Percentiles rank a stretch among this genome's conserved stretches.
Conservation (phyloP, 2,797 vertebrate species). For the Paedocypris micromegethes region DNA sequence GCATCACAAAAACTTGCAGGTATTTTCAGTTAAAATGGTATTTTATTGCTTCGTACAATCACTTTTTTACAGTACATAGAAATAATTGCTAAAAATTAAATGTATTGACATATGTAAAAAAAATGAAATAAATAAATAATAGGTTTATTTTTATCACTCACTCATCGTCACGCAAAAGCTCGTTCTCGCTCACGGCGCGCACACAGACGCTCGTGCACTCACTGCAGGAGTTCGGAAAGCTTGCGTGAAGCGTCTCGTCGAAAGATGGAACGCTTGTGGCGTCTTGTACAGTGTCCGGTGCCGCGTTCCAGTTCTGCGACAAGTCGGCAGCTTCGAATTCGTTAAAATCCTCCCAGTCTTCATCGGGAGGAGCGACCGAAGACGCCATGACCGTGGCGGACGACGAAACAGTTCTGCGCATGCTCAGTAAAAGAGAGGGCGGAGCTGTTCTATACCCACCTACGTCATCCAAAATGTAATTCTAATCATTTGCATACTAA, state of each 20-base stretch:
- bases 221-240: conserved; percentile 81
- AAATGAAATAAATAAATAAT: neutral
- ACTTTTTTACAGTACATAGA: too few relatives aligned
- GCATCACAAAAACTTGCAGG: too few relatives aligned
- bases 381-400: conserved; percentile 73
- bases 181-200: conserved; percentile 82
- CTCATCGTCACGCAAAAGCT: conserved; percentile 86
- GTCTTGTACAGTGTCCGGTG: conserved; percentile 68
- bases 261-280: conserved; percentile 73
- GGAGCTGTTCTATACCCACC: neutral
- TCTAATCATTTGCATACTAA: too few relatives aligned
- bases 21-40: too few relatives aligned
- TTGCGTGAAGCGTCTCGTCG: conserved; percentile 87
- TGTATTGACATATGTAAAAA: too few relatives aligned
- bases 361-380: conserved; percentile 83
- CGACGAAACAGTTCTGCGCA: neutral
- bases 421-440: neutral
- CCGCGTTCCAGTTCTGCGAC: conserved; percentile 63
- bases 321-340: conserved; percentile 77
- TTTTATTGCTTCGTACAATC: too few relatives aligned
- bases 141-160: conserved; percentile 61
- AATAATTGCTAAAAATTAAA: too few relatives aligned
- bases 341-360: conserved; percentile 97
- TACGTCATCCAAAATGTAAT: too few relatives aligned
- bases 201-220: conserved; percentile 75